Base-by-base conservation (phyloP, 2,113 vertebrate genomes). In the Tenebrosternarchus preto region DNA sequence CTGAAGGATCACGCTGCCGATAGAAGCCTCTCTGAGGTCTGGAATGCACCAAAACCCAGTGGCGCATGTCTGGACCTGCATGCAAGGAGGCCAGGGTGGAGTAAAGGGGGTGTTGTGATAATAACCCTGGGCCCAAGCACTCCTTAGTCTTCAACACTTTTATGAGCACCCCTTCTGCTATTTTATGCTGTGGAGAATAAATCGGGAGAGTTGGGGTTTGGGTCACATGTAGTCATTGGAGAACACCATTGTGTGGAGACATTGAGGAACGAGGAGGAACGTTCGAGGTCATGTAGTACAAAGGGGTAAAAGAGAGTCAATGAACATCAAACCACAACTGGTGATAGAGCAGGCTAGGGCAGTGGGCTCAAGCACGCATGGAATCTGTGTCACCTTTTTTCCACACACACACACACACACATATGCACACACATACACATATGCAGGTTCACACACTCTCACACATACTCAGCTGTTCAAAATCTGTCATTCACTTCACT, bases 171-270 rank as follows among this genome's bases (percentile, higher is more conserved):
- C n/a, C n/a, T n/a, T n/a, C n/a, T n/a, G n/a, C n/a, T n/a, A n/a
- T n/a, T n/a, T n/a, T n/a, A n/a, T n/a, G n/a, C n/a, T n/a, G n/a
- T n/a, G n/a, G n/a, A n/a, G n/a, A n/a, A n/a, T n/a, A n/a, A n/a
- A n/a, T n/a, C n/a, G n/a, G n/a, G n/a, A 81, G 80, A 85, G 61
- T 84, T 64, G 68, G 12, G 55, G 71, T 76, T 74, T 36, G 33
- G 33, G 33, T 36, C 33, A 6, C 6, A 6, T 11, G 9, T 1
- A 46, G 39, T 46, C 8, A 46, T 46, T 46, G 5, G 8, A 9
- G 39, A 46, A 46, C 39, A 46, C 9, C 11, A 46, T n/a, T n/a
- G 39, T 1, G 9, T 11, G 9, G 39, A 46, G 39, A 8, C 8
- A 9, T 46, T 46, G 1, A 9, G 39, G 39, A 46, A 46, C 39